Percentiles rank a stretch among this genome's conserved stretches.
Conservation (phyloP, 2,888 invertebrate genomes). For the Criorhina ranunculi region DNA sequence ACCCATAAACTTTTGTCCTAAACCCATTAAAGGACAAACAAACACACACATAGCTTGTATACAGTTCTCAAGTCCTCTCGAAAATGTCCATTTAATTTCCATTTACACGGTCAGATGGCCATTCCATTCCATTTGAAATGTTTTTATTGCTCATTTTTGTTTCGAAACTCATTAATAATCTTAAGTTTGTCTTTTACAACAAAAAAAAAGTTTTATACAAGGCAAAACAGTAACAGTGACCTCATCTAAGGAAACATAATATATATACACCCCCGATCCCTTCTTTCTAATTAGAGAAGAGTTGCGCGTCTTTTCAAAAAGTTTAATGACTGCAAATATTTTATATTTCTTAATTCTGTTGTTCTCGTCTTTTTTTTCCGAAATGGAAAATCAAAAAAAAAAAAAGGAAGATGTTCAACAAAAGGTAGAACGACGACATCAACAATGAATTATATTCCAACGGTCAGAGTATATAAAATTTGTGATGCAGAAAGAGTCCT, state of each 20-base stretch:
- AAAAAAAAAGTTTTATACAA: not conserved
- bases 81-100: not conserved
- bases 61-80: not conserved
- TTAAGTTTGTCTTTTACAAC: not conserved
- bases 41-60: too few relatives aligned
- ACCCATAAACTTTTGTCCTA: too few relatives aligned
- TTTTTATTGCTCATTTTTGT: constrained; percentile 1
- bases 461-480: constrained; percentile 12
- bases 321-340: constrained; percentile 8
- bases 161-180: not conserved
- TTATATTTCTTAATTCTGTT: not conserved
- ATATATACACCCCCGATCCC: not conserved
- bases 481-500: constrained; percentile 10
- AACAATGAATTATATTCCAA: constrained; percentile 14
- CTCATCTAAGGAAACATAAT: not conserved
- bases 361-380: not conserved
- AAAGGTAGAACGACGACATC: constrained; percentile 8
- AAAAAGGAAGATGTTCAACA: not conserved
- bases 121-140: not conserved
- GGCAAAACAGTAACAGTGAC: not conserved
- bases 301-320: not conserved
- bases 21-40: too few relatives aligned
- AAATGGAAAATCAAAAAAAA: not conserved
- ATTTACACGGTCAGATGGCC: not conserved
- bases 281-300: not conserved